A percentile compares a stretch with the other conserved stretches of the same genome.
Evolutionary conservation across 2,888 invertebrate species (phyloP).

Genomic region (Timandra comae): DNA sequence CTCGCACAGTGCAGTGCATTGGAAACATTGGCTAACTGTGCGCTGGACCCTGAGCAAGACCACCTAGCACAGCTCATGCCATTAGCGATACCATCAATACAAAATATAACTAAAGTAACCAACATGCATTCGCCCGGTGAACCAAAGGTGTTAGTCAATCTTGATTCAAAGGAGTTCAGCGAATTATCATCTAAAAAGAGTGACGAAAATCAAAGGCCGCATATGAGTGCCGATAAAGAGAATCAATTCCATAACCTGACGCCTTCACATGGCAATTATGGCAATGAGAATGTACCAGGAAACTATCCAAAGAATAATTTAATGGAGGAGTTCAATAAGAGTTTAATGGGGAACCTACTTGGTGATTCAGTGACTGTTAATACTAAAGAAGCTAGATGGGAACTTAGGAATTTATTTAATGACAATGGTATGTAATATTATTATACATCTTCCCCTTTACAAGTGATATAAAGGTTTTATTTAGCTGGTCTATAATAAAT

Average conservation of each 20-base stretch:
- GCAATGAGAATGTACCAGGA: constrained; percentile 40
- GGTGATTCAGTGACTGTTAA: constrained; percentile 81
- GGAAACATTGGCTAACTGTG: constrained; percentile 70
- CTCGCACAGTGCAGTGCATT: constrained; percentile 67
- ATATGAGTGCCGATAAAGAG: constrained; percentile 45
- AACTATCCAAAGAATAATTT: constrained; percentile 60
- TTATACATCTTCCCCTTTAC: neutral
- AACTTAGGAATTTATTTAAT: constrained; percentile 79
- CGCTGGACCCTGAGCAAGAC: constrained; percentile 64
- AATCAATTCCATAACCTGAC: constrained; percentile 40
- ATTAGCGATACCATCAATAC: constrained; percentile 57
- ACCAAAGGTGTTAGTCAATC: constrained; percentile 64
- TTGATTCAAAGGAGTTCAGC: constrained; percentile 69
- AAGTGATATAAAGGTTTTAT: neutral
- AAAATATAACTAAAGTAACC: constrained; percentile 66
- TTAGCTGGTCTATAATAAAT: neutral
- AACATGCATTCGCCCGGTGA: constrained; percentile 71
- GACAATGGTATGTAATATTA: constrained; percentile 50
- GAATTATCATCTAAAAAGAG: constrained; percentile 50
- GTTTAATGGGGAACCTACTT: constrained; percentile 69
- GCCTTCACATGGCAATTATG: constrained; percentile 28
- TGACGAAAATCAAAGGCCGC: constrained; percentile 45
- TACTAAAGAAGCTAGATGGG: constrained; percentile 82
- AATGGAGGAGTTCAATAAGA: constrained; percentile 68
- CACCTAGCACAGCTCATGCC: constrained; percentile 68